Evolutionary conservation across 2,113 vertebrate species (phyloP).

Genomic region (Garra rufa): DNA sequence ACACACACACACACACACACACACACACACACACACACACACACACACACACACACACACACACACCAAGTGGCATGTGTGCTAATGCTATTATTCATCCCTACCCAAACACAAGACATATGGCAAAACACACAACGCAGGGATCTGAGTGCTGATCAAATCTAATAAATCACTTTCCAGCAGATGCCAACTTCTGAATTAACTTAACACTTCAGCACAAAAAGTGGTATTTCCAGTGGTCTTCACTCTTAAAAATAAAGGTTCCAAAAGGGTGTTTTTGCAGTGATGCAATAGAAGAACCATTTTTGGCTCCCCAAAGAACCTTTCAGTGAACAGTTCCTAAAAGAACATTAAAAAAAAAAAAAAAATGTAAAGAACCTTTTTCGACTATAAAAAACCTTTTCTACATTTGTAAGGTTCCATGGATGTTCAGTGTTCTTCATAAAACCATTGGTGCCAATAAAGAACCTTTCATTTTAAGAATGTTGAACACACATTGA

Average conservation of each 20-base stretch:
- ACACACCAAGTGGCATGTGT: neutral
- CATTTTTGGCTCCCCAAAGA: too few species aligned
- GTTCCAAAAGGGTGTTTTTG: too few species aligned
- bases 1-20: constrained; percentile 15
- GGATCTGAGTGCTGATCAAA: constrained; percentile 1
- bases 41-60: constrained; percentile 12
- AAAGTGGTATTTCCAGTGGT: neutral
- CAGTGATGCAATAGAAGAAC: too few species aligned
- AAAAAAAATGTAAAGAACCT: too few species aligned
- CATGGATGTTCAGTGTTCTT: too few species aligned
- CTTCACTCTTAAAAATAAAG: too few species aligned
- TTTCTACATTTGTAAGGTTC: too few species aligned
- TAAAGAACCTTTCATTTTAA: too few species aligned
- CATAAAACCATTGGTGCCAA: too few species aligned
- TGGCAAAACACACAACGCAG: constrained; percentile 23
- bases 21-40: constrained; percentile 7
- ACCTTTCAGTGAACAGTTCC: too few species aligned
- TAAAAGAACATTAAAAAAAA: too few species aligned
- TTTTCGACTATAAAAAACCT: too few species aligned
- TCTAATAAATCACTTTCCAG: constrained; percentile 26
- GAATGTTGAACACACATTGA: constrained; percentile 19
- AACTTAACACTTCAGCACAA: neutral
- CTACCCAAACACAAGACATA: neutral
- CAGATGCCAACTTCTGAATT: constrained; percentile 22
- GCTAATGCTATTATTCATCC: constrained; percentile 2